Evolutionary conservation across 1,140 invertebrate species (phyloP).

Genomic region (Euglossa dilemma): DNA sequence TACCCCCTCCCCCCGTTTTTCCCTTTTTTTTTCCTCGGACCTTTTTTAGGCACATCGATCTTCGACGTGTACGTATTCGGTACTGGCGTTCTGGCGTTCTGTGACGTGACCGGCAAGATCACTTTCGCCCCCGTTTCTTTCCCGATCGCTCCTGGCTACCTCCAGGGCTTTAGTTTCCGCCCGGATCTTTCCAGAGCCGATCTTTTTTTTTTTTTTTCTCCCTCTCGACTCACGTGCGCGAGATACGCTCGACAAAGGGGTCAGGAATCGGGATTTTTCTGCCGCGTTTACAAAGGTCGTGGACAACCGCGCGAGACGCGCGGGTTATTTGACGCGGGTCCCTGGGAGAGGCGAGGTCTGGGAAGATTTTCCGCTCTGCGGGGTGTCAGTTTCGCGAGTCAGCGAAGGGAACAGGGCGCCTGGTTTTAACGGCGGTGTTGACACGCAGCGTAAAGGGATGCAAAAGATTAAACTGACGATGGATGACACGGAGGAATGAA

Average conservation of each 20-base stretch:
- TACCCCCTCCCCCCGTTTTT: conserved; percentile 27
- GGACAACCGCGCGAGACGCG: background rate
- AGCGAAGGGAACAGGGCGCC: too few relatives aligned
- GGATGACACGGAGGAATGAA: background rate
- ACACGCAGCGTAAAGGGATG: background rate
- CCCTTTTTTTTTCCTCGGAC: conserved; percentile 35
- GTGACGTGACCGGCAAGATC: conserved; percentile 57
- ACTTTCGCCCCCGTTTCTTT: conserved; percentile 59
- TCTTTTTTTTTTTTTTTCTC: background rate
- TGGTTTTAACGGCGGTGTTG: background rate
- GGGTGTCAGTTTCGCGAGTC: background rate
- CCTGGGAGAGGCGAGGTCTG: too few relatives aligned
- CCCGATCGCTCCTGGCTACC: background rate
- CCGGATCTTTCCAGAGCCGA: background rate
- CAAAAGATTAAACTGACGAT: conserved; percentile 12
- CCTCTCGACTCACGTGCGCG: too few relatives aligned
- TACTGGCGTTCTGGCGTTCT: conserved; percentile 21
- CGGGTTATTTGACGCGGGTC: background rate
- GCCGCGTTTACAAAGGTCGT: background rate
- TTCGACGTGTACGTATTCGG: conserved; percentile 49
- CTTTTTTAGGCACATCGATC: conserved; percentile 58
- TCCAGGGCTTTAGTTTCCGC: background rate
- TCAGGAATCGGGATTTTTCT: background rate
- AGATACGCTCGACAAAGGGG: background rate
- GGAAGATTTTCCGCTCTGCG: background rate